These are phyloP conservation scores for Drosophila nigrodunni DNA, from an alignment of 1,140 invertebrate genomes.

Conservation along the genomic window DNA sequence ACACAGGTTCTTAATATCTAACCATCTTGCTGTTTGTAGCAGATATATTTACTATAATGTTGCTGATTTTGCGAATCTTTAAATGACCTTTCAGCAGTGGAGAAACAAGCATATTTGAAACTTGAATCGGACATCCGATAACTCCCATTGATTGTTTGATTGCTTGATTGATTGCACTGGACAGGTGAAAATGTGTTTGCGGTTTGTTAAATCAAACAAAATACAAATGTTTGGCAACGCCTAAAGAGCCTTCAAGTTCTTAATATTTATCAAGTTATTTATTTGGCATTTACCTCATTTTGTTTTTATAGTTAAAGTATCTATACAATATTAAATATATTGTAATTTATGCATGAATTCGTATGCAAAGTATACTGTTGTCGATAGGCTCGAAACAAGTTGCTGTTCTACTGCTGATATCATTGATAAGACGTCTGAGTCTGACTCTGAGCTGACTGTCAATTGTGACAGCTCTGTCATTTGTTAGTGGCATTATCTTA, in stretches of 20 bases:
- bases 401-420: conserved; percentile 50
- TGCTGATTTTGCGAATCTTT: neutral
- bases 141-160: conserved; percentile 18
- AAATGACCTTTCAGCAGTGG: conserved; percentile 33
- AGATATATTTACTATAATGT: neutral
- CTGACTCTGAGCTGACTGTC: conserved; percentile 42
- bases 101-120: conserved; percentile 10
- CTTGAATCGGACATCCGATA: conserved; percentile 26
- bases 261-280: neutral
- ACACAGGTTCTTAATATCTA: conserved; percentile 5
- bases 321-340: conserved; percentile 9
- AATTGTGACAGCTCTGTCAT: conserved; percentile 58
- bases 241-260: conserved; percentile 29
- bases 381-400: conserved; percentile 55
- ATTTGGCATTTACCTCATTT: conserved; percentile 7
- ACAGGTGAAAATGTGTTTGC: conserved; percentile 64
- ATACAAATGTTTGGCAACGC: conserved; percentile 18
- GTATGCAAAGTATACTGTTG: conserved; percentile 64
- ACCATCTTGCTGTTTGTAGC: neutral
- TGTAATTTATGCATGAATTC: conserved; percentile 32
- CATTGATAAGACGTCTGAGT: conserved; percentile 66
- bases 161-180: conserved; percentile 68
- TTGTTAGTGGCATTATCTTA: conserved; percentile 67
- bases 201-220: conserved; percentile 44
- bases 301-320: neutral